Percentiles rank a stretch among this genome's conserved stretches.
Conservation (phyloP, 1,140 invertebrate species). For the Drosophila kohkoa region DNA sequence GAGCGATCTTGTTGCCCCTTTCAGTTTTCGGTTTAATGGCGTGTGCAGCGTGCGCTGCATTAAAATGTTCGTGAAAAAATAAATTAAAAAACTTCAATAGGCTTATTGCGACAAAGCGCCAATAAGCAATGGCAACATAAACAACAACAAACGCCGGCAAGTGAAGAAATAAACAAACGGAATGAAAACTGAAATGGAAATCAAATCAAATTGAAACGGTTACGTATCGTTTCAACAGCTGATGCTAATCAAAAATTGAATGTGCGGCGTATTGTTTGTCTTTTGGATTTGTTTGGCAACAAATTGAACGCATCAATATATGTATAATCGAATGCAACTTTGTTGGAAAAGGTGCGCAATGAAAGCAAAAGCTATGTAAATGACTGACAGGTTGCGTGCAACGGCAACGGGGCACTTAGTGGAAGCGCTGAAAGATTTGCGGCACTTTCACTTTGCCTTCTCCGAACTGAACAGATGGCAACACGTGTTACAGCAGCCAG, state of each 20-base stretch:
- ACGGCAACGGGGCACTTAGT: slow-evolving; percentile 56
- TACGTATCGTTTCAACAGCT: slow-evolving; percentile 71
- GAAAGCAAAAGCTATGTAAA: slow-evolving; percentile 54
- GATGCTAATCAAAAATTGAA: slow-evolving; percentile 72
- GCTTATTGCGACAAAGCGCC: slow-evolving; percentile 63
- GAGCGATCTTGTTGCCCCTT: too few species aligned
- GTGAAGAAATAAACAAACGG: slow-evolving; percentile 69
- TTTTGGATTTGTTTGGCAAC: slow-evolving; percentile 77
- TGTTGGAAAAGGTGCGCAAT: slow-evolving; percentile 52
- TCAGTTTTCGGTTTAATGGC: slow-evolving; percentile 11
- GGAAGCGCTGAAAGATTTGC: slow-evolving; percentile 70
- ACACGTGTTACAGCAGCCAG: slow-evolving; percentile 61
- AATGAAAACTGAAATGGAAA: slow-evolving; percentile 44
- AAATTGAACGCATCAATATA: slow-evolving; percentile 74
- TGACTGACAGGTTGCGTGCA: slow-evolving; percentile 50
- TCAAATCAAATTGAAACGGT: slow-evolving; percentile 51
- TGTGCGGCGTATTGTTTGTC: slow-evolving; percentile 49
- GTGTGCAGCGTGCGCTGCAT: not conserved
- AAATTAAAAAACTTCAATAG: slow-evolving; percentile 67
- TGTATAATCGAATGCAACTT: slow-evolving; percentile 20
- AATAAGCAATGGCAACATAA: slow-evolving; percentile 68
- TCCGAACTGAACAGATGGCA: slow-evolving; percentile 58
- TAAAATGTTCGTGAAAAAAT: slow-evolving; percentile 18
- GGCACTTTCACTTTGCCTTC: slow-evolving; percentile 61
- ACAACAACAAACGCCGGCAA: slow-evolving; percentile 65